phyloP scores from a whole-genome alignment of 2,113 vertebrate species.

The Sigmodon hispidus region DNA sequence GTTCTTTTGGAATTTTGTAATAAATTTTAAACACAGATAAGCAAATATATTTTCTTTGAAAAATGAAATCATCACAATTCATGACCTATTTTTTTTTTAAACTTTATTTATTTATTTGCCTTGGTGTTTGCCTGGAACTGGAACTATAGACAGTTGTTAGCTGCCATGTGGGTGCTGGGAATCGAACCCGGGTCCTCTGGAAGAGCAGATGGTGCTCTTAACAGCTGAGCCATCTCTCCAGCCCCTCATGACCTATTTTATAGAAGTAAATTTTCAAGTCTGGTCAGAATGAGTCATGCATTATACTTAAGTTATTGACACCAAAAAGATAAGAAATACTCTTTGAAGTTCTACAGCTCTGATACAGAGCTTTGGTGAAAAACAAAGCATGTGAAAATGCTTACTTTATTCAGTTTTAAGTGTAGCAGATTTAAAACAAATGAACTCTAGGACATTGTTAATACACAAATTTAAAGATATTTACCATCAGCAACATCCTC shows the following conservation, averaged over 20 bases:
- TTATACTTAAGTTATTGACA: not conserved
- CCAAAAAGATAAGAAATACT: not conserved
- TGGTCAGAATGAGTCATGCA: not conserved
- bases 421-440: not conserved
- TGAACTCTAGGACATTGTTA: not conserved
- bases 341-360: not conserved
- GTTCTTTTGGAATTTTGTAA: not conserved
- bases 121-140: no score
- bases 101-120: no score
- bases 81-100: conserved; percentile 16
- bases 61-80: not conserved
- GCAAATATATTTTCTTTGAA: conserved; percentile 10
- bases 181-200: no score
- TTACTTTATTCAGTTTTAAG: conserved; percentile 15
- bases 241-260: conserved; percentile 11
- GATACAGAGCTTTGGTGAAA: not conserved
- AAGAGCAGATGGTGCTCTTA: no score
- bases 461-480: not conserved
- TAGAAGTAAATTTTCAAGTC: not conserved
- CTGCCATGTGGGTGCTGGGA: no score
- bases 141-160: no score
- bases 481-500: conserved; percentile 84
- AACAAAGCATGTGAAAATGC: not conserved
- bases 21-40: conserved; percentile 29
- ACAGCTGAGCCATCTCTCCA: no score